Base-by-base conservation (phyloP, 2,797 vertebrate genomes). In the Karalla daura region DNA sequence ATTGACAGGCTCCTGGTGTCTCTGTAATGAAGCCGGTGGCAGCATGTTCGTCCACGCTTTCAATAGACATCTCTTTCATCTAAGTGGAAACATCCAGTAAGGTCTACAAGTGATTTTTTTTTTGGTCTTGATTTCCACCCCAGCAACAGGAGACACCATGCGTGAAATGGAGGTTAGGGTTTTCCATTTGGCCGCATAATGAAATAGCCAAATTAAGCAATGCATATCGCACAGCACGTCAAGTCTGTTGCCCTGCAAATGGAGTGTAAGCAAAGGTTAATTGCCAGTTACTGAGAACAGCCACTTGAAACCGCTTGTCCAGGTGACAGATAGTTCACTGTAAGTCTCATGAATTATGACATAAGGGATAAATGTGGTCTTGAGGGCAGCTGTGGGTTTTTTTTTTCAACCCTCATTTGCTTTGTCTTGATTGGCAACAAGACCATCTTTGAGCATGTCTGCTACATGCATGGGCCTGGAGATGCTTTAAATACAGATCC, bases 201-300 rank as follows among this genome's bases (percentile, higher is more conserved):
- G 63, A 81, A 89, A 85, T 64, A 45, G 70, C 47, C 33, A 80
- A 59, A 88, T 84, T 36, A 86, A 76, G 74, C 69, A 62, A 62
- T 73, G 43, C 23, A 83, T 74, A 76, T 80, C 51, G 32, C 63
- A 71, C 25, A 71, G 59, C 55, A 68, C n/a, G 20, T 73, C 36
- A 54, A 46, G 66, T 43, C 12, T 7, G 25, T 32, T 65, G 24
- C 20, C 25, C 63, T 80, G 56, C 55, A 80, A 75, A 78, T 78
- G 55, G 70, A 80, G 72, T 72, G 62, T 78, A 80, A 76, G 77
- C 55, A 84, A 85, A 89, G 86, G 85, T 88, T 86, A 90, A 89
- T 85, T 73, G 71, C 51, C 58, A 50, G 76, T 74, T 78, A 78
- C 67, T 44, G 64, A 71, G 63, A 67, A 51, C 47, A 63, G 28